Evolutionary conservation across 2,888 invertebrate species (phyloP), one percentile per base, ranked within the genome.

Genomic region (Temnothorax rugatulus): DNA sequence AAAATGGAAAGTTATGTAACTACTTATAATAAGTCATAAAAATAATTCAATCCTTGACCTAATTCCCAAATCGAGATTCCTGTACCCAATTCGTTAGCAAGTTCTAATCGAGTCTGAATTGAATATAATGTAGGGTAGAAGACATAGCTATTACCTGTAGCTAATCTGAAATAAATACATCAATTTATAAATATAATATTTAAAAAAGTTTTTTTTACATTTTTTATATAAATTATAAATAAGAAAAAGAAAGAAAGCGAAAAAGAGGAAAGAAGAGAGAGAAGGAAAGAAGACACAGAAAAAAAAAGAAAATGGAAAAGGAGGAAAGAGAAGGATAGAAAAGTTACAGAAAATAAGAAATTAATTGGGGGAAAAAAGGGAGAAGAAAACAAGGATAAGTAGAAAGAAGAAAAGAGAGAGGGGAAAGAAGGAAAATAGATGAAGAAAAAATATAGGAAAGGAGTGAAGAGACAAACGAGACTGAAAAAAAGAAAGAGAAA

Each of bases 41-140:
- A 99, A 94, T 98, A 99, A 95, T 98, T 97, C 25, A 99, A 95
- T 34, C 99, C 99, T 95, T 99, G 99, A 0, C 99, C 99, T n/a
- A 99, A 95, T 94, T 99, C 99, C 99, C 99, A 99, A 91, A 99
- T 97, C 0, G 99, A 97, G 64, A 99, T 95, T 0, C 99, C 99
- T 3, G 97, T 97, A 11, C 98, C 97, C 75, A 98, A 96, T 93
- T 98, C 96, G 83, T 96, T 95, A 0, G 98, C 98, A 69, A 99
- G 95, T 84, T 98, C 96, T 21, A 99, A 95, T 88, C 99, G 96
- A 93, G 96, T 96, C 87, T 97, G 96, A 88, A 99, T 97, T 0
- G 99, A 99, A 92, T 97, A 96, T n/a, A 99, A 95, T 0, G 98
- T 98, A 4, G 99, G 99, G 95, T 97, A 99, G 95, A 98, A 99